Percentiles rank a stretch among this genome's conserved stretches.
Evolutionary conservation across 2,888 invertebrate genomes (phyloP).

Genomic region (Priapulus caudatus): DNA sequence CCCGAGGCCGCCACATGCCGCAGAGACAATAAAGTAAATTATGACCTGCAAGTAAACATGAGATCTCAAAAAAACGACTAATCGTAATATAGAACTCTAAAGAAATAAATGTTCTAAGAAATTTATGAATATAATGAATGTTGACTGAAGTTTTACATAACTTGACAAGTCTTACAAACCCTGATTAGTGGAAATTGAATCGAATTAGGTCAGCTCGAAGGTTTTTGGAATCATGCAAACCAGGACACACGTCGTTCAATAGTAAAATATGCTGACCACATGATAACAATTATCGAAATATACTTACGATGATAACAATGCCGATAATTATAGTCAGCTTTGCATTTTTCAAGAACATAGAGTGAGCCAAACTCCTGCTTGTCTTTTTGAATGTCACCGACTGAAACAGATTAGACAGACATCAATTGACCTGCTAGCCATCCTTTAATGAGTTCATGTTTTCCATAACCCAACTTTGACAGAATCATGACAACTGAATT

Average conservation of each 20-base stretch:
- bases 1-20: conserved; percentile 57
- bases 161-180: neutral
- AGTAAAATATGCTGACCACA: too few relatives aligned
- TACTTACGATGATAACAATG: conserved; percentile 51
- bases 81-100: conserved; percentile 1
- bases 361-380: conserved; percentile 69
- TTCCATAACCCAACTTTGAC: too few relatives aligned
- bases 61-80: conserved; percentile 8
- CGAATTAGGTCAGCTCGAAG: too few relatives aligned
- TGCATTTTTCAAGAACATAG: conserved; percentile 85
- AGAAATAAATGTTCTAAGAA: neutral
- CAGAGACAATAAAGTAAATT: conserved; percentile 69
- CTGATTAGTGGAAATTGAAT: too few relatives aligned
- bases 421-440: too few relatives aligned
- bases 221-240: too few relatives aligned
- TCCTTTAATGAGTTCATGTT: too few relatives aligned
- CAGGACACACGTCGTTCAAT: too few relatives aligned
- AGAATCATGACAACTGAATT: too few relatives aligned
- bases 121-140: conserved; percentile 4
- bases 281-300: too few relatives aligned
- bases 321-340: conserved; percentile 68
- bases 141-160: neutral
- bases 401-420: conserved; percentile 46
- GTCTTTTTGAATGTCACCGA: conserved; percentile 74
- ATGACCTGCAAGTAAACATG: conserved; percentile 45